Percentiles rank a stretch among this genome's conserved stretches.
Evolutionary conservation across 2,888 invertebrate genomes (phyloP).

Genomic region (Epirrhoe tristata): DNA sequence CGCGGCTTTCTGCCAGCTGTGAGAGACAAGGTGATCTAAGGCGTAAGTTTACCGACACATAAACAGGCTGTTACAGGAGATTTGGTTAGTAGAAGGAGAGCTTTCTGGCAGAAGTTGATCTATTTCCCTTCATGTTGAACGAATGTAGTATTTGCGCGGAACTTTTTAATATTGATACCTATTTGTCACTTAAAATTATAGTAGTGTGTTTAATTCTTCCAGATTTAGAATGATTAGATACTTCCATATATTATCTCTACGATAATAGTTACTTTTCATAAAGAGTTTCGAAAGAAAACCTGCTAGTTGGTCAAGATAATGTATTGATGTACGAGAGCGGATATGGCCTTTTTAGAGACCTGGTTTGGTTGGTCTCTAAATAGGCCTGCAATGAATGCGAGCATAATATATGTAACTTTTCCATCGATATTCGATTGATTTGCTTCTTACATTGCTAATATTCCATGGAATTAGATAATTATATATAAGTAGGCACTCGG

Average conservation of each 20-base stretch:
- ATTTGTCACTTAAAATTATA: neutral
- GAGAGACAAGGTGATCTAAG: neutral
- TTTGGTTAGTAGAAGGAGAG: neutral
- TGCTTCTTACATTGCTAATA: neutral
- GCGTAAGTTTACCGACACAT: neutral
- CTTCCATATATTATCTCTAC: neutral
- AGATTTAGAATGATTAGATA: too few species aligned
- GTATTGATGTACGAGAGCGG: neutral
- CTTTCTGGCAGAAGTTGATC: neutral
- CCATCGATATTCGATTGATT: neutral
- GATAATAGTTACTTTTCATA: neutral
- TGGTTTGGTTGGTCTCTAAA: neutral
- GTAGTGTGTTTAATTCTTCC: neutral
- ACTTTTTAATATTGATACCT: neutral
- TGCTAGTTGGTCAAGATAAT: neutral
- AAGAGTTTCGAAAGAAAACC: neutral
- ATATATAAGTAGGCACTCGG: neutral
- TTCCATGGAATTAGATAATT: neutral
- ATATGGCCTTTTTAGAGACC: constrained; percentile 1
- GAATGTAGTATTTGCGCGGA: neutral
- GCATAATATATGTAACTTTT: neutral
- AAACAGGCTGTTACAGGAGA: neutral
- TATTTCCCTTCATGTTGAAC: neutral
- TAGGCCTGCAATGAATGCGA: neutral
- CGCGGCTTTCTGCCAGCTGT: constrained; percentile 26